Conservation (phyloP, 1,140 invertebrate species). For the Limonius californicus region DNA sequence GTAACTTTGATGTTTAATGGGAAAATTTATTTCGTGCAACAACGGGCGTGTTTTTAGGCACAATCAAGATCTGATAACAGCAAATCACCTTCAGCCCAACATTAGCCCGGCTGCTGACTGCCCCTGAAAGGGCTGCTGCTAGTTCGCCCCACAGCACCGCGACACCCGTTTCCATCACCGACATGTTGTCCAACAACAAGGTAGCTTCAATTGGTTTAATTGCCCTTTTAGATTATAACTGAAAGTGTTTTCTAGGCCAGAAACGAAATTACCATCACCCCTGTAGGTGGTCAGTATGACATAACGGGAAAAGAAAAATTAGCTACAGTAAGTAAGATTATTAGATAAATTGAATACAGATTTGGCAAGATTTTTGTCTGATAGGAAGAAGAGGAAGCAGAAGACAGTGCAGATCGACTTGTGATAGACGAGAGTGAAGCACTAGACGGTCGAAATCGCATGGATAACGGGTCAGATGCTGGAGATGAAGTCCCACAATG, state of each 20-base stretch:
- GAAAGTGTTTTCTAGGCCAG: conserved; percentile 40
- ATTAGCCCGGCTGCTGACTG: conserved; percentile 70
- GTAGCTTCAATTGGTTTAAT: too few species aligned
- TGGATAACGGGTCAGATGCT: conserved; percentile 43
- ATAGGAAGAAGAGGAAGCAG: conserved; percentile 55
- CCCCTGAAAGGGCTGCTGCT: conserved; percentile 55
- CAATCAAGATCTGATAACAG: conserved; percentile 46
- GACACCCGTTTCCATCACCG: conserved; percentile 53
- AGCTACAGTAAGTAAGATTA: conserved; percentile 14
- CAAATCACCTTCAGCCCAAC: conserved; percentile 68
- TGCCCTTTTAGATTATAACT: too few species aligned
- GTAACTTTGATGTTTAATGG: conserved; percentile 43
- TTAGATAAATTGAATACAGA: too few species aligned
- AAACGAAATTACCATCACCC: conserved; percentile 57
- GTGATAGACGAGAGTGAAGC: conserved; percentile 62
- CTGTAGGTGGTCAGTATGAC: conserved; percentile 46
- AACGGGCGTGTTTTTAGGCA: too few species aligned
- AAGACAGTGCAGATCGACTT: conserved; percentile 52
- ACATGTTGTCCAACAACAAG: conserved; percentile 61
- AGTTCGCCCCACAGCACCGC: conserved; percentile 31
- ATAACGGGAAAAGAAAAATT: conserved; percentile 29
- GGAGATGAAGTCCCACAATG: conserved; percentile 62
- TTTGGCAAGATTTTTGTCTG: too few species aligned
- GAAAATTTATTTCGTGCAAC: too few species aligned
- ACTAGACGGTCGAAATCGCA: conserved; percentile 48